phyloP scores from a whole-genome alignment of 2,113 vertebrate genomes.

The Morone chrysops region DNA sequence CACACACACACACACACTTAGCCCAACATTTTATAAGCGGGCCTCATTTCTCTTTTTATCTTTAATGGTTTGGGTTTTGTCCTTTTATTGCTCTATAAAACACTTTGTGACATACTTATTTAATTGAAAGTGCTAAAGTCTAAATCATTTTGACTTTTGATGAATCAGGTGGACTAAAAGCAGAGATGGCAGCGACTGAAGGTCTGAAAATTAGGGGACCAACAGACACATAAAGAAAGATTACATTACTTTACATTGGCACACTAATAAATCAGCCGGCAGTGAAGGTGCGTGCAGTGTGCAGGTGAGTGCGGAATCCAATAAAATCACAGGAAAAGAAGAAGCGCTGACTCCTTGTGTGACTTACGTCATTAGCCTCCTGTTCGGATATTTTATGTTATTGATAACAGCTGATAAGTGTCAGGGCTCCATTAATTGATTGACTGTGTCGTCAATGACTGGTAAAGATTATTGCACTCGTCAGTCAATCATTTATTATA shows the following conservation, averaged over 20 bases:
- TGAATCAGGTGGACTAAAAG: conserved; percentile 57
- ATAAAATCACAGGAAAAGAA: conserved; percentile 18
- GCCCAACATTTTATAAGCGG: conserved; percentile 15
- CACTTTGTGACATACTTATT: conserved; percentile 61
- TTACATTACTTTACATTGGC: conserved; percentile 24
- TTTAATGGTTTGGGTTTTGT: conserved; percentile 57
- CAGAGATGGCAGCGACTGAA: conserved; percentile 31
- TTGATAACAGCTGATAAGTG: not conserved
- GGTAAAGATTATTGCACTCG: not conserved
- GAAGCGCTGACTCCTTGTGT: not conserved
- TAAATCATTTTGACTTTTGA: conserved; percentile 60
- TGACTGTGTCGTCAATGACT: not conserved
- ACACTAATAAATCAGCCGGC: conserved; percentile 24
- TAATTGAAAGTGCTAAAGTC: conserved; percentile 56
- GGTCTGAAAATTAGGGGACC: conserved; percentile 22
- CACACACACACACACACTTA: not conserved
- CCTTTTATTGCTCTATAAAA: conserved; percentile 64
- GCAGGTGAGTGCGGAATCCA: conserved; percentile 30
- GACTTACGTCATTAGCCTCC: not conserved
- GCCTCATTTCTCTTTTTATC: conserved; percentile 43
- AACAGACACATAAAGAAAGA: conserved; percentile 30
- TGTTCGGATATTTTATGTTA: not conserved
- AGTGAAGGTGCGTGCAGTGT: not conserved
- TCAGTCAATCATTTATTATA: not conserved
- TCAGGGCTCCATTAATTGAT: not conserved